Evolutionary conservation across 2,113 vertebrate genomes (phyloP).

Genomic region (Rhineura floridana): DNA sequence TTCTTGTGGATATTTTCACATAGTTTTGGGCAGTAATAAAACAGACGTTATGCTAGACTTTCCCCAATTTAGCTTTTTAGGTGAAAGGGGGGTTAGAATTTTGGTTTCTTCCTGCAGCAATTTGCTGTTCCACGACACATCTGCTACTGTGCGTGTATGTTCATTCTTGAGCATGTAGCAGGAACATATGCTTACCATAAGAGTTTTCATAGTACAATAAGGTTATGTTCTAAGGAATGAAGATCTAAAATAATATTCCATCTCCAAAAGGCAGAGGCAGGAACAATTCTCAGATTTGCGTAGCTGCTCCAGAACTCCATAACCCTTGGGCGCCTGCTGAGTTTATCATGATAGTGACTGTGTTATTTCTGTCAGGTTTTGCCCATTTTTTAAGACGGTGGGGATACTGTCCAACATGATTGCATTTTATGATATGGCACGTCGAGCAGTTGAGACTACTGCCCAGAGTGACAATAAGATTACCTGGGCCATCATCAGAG

Average conservation of each 20-base stretch:
- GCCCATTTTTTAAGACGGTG: slow-evolving; percentile 97
- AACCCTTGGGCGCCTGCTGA: neutral
- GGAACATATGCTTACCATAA: neutral
- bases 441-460: slow-evolving; percentile 95
- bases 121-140: neutral
- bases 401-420: slow-evolving; percentile 97
- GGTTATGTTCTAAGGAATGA: neutral
- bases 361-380: slow-evolving; percentile 83
- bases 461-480: slow-evolving; percentile 97
- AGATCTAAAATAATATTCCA: neutral
- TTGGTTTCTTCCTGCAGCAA: neutral
- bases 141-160: neutral
- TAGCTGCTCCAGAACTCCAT: neutral
- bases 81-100: neutral
- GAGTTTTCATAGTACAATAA: neutral
- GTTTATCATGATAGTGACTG: neutral
- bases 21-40: neutral
- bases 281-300: neutral
- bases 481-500: slow-evolving; percentile 96
- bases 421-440: slow-evolving; percentile 95
- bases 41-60: neutral
- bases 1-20: neutral
- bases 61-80: neutral
- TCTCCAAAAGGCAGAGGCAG: neutral
- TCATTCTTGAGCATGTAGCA: neutral